Evolutionary conservation across 1,140 invertebrate species (phyloP).

Genomic region (Diuraphis noxia): DNA sequence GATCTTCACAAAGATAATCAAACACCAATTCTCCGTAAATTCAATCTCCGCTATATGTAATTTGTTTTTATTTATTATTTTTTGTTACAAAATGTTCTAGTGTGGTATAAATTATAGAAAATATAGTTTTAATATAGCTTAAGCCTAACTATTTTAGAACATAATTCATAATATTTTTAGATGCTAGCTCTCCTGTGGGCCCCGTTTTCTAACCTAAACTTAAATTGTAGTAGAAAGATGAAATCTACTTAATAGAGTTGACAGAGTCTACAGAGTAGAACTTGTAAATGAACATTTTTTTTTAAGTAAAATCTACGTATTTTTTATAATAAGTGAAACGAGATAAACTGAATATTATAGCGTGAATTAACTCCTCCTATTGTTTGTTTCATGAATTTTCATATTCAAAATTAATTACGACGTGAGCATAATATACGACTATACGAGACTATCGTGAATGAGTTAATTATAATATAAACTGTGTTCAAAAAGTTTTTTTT

Average conservation of each 20-base stretch:
- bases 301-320: not conserved
- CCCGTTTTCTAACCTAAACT: not conserved
- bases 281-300: not conserved
- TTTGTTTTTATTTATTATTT: not conserved
- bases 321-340: not conserved
- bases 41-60: too few relatives aligned
- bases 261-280: too few relatives aligned
- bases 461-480: constrained; percentile 4
- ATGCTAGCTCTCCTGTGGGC: too few relatives aligned
- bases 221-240: not conserved
- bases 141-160: not conserved
- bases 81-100: not conserved
- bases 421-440: not conserved
- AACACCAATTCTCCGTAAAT: too few relatives aligned
- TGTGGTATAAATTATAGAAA: not conserved
- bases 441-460: not conserved
- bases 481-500: not conserved
- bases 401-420: not conserved
- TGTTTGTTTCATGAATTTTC: not conserved
- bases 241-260: not conserved
- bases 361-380: not conserved
- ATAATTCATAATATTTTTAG: not conserved
- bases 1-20: too few relatives aligned
- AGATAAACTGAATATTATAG: not conserved
- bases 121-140: not conserved